Percentiles rank a stretch among this genome's conserved stretches.
These are phyloP conservation scores for Nothocercus nigrocapillus DNA, from an alignment of 2,113 vertebrate genomes.

Conservation along the genomic window DNA sequence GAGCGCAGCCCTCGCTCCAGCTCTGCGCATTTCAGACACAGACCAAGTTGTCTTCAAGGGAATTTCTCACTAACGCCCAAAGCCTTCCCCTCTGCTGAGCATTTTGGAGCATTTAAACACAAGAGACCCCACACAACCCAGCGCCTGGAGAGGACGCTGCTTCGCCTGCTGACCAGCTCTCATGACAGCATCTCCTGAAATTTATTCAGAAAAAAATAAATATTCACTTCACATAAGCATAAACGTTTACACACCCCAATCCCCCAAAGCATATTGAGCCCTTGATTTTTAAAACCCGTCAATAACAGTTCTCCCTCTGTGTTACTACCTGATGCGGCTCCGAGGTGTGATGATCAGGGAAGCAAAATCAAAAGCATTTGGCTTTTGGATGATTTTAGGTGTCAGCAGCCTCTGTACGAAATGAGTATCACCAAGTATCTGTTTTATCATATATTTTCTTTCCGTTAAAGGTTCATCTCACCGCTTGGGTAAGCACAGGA, in stretches of 20 bases:
- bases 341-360: neutral
- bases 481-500: fast-evolving
- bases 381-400: neutral
- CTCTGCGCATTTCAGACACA: neutral
- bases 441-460: neutral
- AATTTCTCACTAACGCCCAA: neutral
- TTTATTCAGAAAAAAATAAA: neutral
- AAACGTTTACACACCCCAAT: neutral
- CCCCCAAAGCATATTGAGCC: neutral
- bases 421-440: neutral
- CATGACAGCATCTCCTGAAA: neutral
- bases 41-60: neutral
- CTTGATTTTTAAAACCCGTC: neutral
- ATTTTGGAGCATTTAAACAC: neutral
- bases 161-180: neutral
- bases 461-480: neutral
- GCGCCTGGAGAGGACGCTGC: neutral
- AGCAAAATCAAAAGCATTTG: fast-evolving
- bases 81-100: neutral
- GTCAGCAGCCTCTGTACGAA: neutral
- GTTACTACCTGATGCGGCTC: neutral
- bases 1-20: neutral
- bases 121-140: neutral
- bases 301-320: fast-evolving
- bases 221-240: neutral